A percentile compares a stretch with the other conserved stretches of the same genome.
Conservation (phyloP, 2,113 vertebrate genomes). For the Cygnus buccinator region DNA sequence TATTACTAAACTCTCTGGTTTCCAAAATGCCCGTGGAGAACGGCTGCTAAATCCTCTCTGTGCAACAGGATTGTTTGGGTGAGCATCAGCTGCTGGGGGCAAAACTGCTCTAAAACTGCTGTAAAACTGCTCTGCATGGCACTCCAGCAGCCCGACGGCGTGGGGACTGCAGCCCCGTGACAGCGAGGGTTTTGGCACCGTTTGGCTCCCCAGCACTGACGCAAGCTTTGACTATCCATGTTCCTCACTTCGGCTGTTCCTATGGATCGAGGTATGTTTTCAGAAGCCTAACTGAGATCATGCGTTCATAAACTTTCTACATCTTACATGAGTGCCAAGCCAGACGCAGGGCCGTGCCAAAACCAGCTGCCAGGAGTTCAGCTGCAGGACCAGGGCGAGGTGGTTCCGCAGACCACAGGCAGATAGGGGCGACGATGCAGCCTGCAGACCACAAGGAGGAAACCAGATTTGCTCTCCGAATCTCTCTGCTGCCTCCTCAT, state of each 20-base stretch:
- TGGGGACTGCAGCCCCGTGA: rapidly evolving
- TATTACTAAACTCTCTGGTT: neutral
- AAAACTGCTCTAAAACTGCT: neutral
- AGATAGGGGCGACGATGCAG: neutral
- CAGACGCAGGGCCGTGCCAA: neutral
- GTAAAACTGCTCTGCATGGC: rapidly evolving
- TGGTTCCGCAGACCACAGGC: neutral
- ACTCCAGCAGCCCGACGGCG: neutral
- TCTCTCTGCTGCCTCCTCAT: neutral
- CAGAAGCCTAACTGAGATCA: neutral
- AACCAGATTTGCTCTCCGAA: neutral
- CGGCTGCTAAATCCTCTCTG: neutral
- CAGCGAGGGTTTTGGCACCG: neutral
- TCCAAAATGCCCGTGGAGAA: neutral
- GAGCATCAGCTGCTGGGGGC: neutral
- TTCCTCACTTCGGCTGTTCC: neutral
- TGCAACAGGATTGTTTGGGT: neutral
- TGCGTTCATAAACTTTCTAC: neutral
- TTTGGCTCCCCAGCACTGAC: neutral
- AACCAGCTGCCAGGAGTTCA: neutral
- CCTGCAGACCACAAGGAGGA: neutral
- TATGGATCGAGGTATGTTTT: neutral
- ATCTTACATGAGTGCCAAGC: neutral
- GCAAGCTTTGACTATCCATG: neutral
- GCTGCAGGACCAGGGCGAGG: neutral